Conservation (phyloP, 2,113 vertebrate species). For the Chlorodrepanis virens region DNA sequence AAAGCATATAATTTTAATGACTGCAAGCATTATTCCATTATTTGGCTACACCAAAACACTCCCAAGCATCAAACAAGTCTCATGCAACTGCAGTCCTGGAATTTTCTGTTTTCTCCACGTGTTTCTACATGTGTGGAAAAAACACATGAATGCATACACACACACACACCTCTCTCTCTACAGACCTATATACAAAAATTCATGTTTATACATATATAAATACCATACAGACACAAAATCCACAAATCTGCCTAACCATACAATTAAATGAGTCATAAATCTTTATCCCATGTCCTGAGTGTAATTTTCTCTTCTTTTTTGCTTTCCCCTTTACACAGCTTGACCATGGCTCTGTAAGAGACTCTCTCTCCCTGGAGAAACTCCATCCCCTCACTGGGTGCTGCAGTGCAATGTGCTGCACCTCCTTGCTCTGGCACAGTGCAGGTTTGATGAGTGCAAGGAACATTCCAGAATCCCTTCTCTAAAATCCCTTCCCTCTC, state of each 20-base stretch:
- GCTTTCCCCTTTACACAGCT: neutral
- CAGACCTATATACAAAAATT: neutral
- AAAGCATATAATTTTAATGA: neutral
- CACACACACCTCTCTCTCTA: neutral
- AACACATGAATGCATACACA: rapidly evolving
- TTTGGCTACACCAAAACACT: neutral
- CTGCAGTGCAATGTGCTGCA: neutral
- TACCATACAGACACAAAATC: neutral
- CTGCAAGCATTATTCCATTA: neutral
- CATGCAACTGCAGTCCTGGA: neutral
- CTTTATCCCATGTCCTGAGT: neutral
- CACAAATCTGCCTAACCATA: neutral
- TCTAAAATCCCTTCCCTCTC: neutral
- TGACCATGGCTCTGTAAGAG: neutral
- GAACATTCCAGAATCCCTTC: neutral
- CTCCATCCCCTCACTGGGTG: neutral
- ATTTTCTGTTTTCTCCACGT: neutral
- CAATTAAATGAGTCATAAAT: neutral
- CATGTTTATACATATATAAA: neutral
- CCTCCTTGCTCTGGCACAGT: neutral
- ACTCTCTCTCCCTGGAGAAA: neutral
- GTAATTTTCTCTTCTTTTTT: neutral
- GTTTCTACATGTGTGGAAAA: neutral
- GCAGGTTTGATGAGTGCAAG: neutral
- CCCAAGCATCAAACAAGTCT: neutral